Evolutionary conservation across 1,140 invertebrate genomes (phyloP).

Genomic region (Drosophila quadrilineata): DNA sequence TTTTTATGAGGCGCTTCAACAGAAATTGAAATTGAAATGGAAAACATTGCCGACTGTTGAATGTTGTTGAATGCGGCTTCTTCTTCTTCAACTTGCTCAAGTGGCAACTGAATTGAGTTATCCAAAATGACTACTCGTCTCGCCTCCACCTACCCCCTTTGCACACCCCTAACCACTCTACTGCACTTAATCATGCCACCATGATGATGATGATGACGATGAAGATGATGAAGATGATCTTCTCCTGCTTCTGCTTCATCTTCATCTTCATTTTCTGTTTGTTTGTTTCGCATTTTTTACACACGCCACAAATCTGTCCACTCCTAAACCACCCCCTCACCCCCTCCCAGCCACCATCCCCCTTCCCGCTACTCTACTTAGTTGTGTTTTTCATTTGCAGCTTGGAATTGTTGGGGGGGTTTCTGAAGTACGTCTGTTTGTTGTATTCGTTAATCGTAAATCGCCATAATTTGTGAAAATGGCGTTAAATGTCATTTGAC

Average conservation of each 20-base stretch:
- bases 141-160: too few relatives aligned
- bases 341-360: background rate
- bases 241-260: background rate
- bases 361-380: conserved; percentile 11
- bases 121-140: conserved; percentile 14
- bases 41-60: conserved; percentile 52
- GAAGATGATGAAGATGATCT: too few relatives aligned
- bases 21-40: conserved; percentile 61
- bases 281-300: conserved; percentile 51
- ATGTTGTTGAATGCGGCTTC: too few relatives aligned
- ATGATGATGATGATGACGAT: too few relatives aligned
- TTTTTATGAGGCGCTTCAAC: conserved; percentile 74
- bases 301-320: conserved; percentile 51
- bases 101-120: conserved; percentile 50
- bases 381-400: conserved; percentile 30
- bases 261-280: too few relatives aligned
- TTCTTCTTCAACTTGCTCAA: conserved; percentile 32
- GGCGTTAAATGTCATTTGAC: conserved; percentile 69
- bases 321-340: conserved; percentile 12
- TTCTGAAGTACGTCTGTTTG: conserved; percentile 9
- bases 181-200: conserved; percentile 40
- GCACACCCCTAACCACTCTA: too few relatives aligned
- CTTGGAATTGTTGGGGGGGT: background rate
- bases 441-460: conserved; percentile 71
- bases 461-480: conserved; percentile 78